Base-by-base conservation (phyloP, 2,113 vertebrate genomes). In the Cynopterus brachyotis region DNA sequence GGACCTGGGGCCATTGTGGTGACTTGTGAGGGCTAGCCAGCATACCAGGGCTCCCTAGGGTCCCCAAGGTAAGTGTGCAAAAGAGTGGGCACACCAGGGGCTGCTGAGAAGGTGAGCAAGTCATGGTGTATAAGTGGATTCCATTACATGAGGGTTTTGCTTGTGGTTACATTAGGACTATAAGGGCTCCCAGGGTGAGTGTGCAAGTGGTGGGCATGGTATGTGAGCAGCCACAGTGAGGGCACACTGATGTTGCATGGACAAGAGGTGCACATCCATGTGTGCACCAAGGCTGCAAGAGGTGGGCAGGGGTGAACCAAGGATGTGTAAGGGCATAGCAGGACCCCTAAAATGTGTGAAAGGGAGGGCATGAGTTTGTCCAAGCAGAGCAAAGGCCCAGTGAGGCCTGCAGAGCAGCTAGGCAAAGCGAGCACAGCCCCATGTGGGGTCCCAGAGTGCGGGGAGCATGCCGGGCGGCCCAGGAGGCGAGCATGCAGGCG, bases 31-130 rank as follows among this genome's bases (percentile, higher is more conserved):
- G 85, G 55, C 24, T 62, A 45, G 30, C 30, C 50, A 86, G n/a
- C 72, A 92, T 28, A 20, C 4, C 13, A 40, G 50, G 35, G 17
- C 20, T 80, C 45, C 28, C 37, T 3, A 19, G 84, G 73, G 64
- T 2, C 69, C 69, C 22, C 37, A 64, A 5, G 1, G 24, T 40
- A 73, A 92, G 6, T 67, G 11, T 73, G 37, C 5, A 5, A n/a
- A 78, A 69, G 57, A 79, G 60, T 20, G 0, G 17, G n/a, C 64
- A 42, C 26, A 42, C 32, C 2, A 9, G 67, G 22, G 10, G 28
- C 83, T 81, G 60, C 90, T 42, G 75, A 69, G 59, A 66, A 88
- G 82, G 40, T n/a, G 66, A 88, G 50, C 30, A n/a, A 84, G n/a
- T 50, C 50, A 50, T 13, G 35, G 3, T 16, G 13, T 35, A 12